Evolutionary conservation across 2,113 vertebrate species (phyloP).

Genomic region (Phoenicopterus ruber): DNA sequence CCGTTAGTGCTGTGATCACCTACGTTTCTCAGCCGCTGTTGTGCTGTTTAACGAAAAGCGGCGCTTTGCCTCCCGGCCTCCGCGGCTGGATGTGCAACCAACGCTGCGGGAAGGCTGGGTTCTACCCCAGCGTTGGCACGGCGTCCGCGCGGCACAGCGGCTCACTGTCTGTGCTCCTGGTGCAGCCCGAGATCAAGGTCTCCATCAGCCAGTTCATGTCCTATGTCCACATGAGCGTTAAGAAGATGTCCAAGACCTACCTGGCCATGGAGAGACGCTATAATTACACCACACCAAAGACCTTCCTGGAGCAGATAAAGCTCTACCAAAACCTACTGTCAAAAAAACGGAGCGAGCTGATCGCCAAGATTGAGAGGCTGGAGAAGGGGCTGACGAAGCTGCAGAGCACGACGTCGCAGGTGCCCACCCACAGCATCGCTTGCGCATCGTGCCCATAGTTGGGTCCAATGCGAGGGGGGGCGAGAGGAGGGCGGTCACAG

Average conservation of each 20-base stretch:
- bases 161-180: background rate
- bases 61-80: background rate
- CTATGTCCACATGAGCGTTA: conserved; percentile 71
- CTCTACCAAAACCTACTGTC: conserved; percentile 77
- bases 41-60: background rate
- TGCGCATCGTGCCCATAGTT: fast-evolving
- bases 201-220: conserved; percentile 80
- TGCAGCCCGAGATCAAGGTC: conserved; percentile 68
- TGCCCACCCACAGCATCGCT: background rate
- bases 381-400: conserved; percentile 78
- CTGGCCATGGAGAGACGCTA: conserved; percentile 73
- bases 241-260: conserved; percentile 77
- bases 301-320: conserved; percentile 81
- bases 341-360: conserved; percentile 67
- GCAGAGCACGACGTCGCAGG: conserved; percentile 73
- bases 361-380: conserved; percentile 70
- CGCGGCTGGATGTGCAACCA: background rate
- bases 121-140: background rate
- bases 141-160: fast-evolving
- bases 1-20: fast-evolving
- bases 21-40: fast-evolving
- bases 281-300: conserved; percentile 80
- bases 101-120: fast-evolving
- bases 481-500: background rate
- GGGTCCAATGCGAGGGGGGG: fast-evolving